These are phyloP conservation scores for Sarcophilus harrisii DNA, from an alignment of 2,797 vertebrate genomes.

Conservation along the genomic window DNA sequence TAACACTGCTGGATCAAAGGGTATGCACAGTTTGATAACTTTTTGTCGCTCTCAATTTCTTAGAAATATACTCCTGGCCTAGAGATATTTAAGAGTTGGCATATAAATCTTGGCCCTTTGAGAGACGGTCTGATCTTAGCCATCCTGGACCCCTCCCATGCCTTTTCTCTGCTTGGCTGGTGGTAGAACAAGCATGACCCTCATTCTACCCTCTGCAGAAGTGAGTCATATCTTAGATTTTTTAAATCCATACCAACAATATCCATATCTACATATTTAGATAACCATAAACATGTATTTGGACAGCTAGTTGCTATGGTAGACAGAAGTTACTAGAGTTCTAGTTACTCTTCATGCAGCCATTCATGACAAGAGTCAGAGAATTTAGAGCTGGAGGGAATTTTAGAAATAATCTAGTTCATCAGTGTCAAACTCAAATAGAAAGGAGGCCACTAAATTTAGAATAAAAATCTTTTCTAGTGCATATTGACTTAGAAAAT, in stretches of 20 bases:
- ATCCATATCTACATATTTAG: not conserved
- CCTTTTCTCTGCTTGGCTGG: not conserved
- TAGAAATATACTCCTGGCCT: not conserved
- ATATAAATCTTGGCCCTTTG: not conserved
- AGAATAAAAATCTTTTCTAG: not conserved
- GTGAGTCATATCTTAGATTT: not conserved
- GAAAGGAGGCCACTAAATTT: not conserved
- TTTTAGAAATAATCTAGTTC: not conserved
- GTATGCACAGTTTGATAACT: too few relatives aligned
- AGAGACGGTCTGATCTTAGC: not conserved
- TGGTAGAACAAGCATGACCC: not conserved
- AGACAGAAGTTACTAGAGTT: not conserved
- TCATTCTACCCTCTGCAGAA: not conserved
- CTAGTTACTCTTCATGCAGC: not conserved
- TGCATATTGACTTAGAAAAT: not conserved
- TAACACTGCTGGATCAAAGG: too few relatives aligned
- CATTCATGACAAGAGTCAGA: not conserved
- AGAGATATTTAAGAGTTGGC: not conserved
- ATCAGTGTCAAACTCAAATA: not conserved
- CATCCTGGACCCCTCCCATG: not conserved
- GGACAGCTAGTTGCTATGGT: not conserved
- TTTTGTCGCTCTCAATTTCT: not conserved
- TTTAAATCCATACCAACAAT: not conserved
- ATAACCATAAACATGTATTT: not conserved
- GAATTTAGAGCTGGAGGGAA: not conserved